Base-by-base conservation (phyloP, 2,113 vertebrate genomes). In the Orthonyx spaldingii region DNA sequence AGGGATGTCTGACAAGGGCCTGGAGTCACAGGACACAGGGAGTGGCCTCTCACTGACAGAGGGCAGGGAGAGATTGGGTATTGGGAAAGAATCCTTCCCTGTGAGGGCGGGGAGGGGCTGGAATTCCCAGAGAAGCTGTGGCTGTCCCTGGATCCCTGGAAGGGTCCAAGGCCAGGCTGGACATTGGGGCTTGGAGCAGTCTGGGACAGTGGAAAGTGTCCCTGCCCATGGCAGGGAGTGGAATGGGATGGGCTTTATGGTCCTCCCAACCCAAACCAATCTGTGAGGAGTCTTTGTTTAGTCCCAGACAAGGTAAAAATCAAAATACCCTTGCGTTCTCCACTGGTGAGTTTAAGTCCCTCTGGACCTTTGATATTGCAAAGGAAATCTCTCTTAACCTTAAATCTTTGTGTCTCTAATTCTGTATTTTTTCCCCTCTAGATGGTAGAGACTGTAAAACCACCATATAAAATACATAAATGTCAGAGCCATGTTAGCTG, bases 121-220 rank as follows among this genome's bases (percentile, higher is more conserved):
- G 37, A 41, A 7, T n/a, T 42, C 10, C 16, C 39, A 60, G 39
- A 68, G 69, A 0, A 39, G 46, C n/a, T 59, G 44, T 17, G 77
- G 39, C 20, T 68, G 53, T 13, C 39, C 53, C 21, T 68, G 19
- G 22, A 42, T 56, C 20, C 41, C n/a, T 56, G 41, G 47, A 0
- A 39, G 30, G 83, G 61, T 0, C 35, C 63, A 27, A 41, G 26
- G 35, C n/a, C n/a, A 16, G n/a, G 21, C 0, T 89, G 78, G 77
- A 59, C 1, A n/a, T n/a, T n/a, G 1, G 37, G 27, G 22, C 15
- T 70, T 6, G 52, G 18, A 35, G 12, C 26, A 19, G 0, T n/a
- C 35, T 90, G 47, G 47, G 26, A 5, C 0, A 7, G 21, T 41
- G 41, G 26, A 0, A 83, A 26, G 14, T 47, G 55, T 32, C 30